A percentile compares a stretch with the other conserved stretches of the same genome.
Evolutionary conservation across 2,797 vertebrate genomes (phyloP).

Genomic region (Heliangelus exortis): DNA sequence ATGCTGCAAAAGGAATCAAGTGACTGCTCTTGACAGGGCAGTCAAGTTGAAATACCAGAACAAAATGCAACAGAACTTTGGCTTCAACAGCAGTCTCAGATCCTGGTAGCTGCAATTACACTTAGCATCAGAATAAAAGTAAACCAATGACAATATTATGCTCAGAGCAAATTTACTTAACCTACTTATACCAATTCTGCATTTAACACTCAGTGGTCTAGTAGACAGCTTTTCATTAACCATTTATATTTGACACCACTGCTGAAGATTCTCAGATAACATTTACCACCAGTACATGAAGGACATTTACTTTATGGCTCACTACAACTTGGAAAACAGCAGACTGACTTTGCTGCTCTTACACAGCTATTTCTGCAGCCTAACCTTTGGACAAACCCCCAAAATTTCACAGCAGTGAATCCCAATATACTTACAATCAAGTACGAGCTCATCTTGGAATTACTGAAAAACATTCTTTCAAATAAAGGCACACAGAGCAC

Average conservation of each 20-base stretch:
- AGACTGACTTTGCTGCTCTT: background rate
- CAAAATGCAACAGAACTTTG: background rate
- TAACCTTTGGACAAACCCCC: background rate
- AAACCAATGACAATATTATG: background rate
- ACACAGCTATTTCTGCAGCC: slow-evolving; percentile 7
- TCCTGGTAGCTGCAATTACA: background rate
- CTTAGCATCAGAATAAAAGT: background rate
- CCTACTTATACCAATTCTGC: background rate
- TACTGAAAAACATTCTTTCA: slow-evolving; percentile 10
- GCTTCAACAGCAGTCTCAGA: background rate
- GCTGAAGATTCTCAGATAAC: background rate
- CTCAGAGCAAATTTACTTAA: background rate
- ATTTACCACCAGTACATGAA: background rate
- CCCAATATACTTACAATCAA: background rate
- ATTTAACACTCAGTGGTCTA: background rate
- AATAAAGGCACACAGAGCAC: background rate
- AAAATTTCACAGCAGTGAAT: background rate
- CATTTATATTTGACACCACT: background rate
- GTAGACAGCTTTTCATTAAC: background rate
- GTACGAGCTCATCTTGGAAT: slow-evolving; percentile 5
- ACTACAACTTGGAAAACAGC: background rate
- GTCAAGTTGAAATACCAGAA: background rate
- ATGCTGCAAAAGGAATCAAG: background rate
- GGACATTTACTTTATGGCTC: background rate
- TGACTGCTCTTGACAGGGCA: background rate